phyloP scores from a whole-genome alignment of 2,113 vertebrate species.

The Penelope pileata region DNA sequence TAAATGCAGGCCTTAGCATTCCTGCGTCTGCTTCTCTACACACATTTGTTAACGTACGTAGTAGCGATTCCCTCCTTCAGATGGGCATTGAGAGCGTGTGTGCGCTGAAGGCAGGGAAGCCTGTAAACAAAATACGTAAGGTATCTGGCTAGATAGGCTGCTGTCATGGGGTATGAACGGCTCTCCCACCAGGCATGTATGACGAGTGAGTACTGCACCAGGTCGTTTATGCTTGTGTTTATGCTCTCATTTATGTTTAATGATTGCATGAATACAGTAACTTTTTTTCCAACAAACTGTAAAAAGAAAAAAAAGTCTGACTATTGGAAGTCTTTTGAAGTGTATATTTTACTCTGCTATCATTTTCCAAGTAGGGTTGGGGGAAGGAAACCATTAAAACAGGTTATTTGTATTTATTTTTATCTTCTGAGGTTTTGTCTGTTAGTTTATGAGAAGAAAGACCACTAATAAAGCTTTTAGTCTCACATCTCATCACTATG shows the following conservation, averaged over 20 bases:
- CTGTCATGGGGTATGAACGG: neutral
- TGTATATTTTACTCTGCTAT: neutral
- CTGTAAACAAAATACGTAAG: neutral
- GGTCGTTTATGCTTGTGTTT: neutral
- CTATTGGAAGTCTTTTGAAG: neutral
- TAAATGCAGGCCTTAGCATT: neutral
- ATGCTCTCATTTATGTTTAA: neutral
- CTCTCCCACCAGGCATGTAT: neutral
- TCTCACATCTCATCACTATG: neutral
- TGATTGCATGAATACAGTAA: neutral
- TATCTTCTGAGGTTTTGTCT: neutral
- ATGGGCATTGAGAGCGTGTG: accelerated
- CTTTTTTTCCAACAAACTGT: neutral
- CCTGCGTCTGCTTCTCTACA: neutral
- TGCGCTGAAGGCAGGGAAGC: neutral
- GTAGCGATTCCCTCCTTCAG: neutral
- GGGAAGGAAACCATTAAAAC: neutral
- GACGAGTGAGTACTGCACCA: neutral
- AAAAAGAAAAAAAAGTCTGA: neutral
- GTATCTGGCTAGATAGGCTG: neutral
- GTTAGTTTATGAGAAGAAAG: neutral
- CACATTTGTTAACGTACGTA: neutral
- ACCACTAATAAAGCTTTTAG: neutral
- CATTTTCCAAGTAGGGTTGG: neutral
- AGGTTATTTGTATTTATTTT: neutral